phyloP scores from a whole-genome alignment of 2,113 vertebrate genomes.

The Tonatia bakeri region DNA sequence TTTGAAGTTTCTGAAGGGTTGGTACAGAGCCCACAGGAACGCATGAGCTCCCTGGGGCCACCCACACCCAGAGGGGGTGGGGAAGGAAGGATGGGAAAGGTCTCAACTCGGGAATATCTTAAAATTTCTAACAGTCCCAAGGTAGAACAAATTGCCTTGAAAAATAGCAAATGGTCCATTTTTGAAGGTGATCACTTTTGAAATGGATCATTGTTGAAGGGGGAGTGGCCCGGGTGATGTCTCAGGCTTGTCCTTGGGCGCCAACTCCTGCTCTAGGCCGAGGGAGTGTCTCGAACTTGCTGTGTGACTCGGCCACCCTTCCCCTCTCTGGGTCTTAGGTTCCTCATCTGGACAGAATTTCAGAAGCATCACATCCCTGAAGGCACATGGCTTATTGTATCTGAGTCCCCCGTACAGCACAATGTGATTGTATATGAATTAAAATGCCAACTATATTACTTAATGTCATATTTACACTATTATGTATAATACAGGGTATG shows the following conservation, averaged over 20 bases:
- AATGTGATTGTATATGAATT: neutral
- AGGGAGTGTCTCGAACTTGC: neutral
- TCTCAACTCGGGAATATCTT: neutral
- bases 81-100: neutral
- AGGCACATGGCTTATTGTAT: neutral
- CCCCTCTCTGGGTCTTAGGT: neutral
- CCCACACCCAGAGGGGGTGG: rapidly evolving
- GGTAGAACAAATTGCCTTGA: neutral
- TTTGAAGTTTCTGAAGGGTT: neutral
- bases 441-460: neutral
- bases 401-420: neutral
- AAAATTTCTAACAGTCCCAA: neutral
- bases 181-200: slow-evolving; percentile 4
- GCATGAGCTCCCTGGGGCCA: neutral
- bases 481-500: neutral
- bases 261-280: neutral
- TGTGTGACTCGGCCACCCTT: neutral
- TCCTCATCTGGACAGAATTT: neutral
- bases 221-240: neutral
- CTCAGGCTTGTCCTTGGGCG: neutral
- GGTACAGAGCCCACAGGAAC: neutral
- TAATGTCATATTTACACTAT: neutral
- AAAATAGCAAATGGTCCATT: neutral
- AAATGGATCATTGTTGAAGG: no score
- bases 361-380: neutral